Conservation (phyloP, 2,888 invertebrate genomes). For the Neuroscelio doddi region DNA sequence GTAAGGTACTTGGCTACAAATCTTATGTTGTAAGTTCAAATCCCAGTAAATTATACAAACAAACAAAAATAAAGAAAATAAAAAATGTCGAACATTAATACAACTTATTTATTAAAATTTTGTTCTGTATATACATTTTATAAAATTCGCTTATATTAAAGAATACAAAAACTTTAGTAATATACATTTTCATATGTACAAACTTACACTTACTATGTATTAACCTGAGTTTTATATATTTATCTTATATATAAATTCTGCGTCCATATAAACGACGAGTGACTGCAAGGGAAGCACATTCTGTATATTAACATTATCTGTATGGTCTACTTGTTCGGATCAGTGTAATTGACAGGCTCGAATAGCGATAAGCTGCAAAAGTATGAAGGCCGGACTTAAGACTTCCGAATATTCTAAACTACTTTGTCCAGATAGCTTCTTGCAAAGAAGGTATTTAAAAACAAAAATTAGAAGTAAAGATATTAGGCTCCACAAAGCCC, state of each 20-base stretch:
- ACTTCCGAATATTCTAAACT: constrained; percentile 93
- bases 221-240: no score
- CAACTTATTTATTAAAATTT: no score
- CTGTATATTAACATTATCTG: constrained; percentile 30
- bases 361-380: constrained; percentile 91
- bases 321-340: constrained; percentile 31
- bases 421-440: constrained; percentile 87
- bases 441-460: constrained; percentile 92
- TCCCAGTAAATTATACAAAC: no score
- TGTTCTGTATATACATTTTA: no score
- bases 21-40: no score
- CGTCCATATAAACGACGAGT: constrained; percentile 43
- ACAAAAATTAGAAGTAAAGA: constrained; percentile 89
- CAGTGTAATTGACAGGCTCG: constrained; percentile 90
- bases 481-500: constrained; percentile 88
- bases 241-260: background rate
- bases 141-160: no score
- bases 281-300: constrained; percentile 42
- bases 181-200: no score
- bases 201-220: no score
- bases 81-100: no score
- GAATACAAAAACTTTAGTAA: no score
- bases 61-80: no score
- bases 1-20: no score
- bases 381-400: constrained; percentile 91